Base-by-base conservation (phyloP, 2,888 invertebrate species). In the Epinotia brunnichana region DNA sequence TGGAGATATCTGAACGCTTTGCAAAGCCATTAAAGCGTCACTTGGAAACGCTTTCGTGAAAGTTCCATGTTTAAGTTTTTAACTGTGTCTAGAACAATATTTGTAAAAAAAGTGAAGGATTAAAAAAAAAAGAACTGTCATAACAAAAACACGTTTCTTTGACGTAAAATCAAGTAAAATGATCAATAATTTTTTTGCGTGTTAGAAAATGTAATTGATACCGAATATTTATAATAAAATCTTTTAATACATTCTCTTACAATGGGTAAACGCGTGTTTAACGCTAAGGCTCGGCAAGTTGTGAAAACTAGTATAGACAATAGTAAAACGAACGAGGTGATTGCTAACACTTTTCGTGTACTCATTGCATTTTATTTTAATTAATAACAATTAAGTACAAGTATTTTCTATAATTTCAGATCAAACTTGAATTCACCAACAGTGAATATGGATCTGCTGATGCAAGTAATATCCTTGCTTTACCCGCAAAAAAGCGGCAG, bases 401-500 rank as follows among this genome's bases (percentile, higher is more conserved):
- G 9, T 24, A 48, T 56, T 70, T 75, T 19, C 17, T 74, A 51
- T 75, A 62, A 39, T 72, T 86, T 64, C 81, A 96, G 96, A 96
- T 97, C 60, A 87, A 95, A 87, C 82, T 97, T 70, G 96, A 97
- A 74, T 91, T 96, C 66, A 84, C 92, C 63, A 84, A 87, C n/a
- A 87, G 89, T 74, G 95, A 95, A 75, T 92, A 94, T 90, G 92
- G 92, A 0, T 93, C 94, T 17, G 96, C 97, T 84, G 90, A 91
- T 53, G 94, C 95, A 13, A 96, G 96, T 75, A 99, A 99, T 89
- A 93, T 95, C 0, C 86, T 98, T 78, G 97, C 96, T 4, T 87
- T 99, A 75, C 98, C 98, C 0, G 96, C 96, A 0, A 94, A 95
- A 77, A 98, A 98, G 83, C 94, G 97, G 41, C 95, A 95, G 78